Evolutionary conservation across 2,888 invertebrate genomes (phyloP).

Genomic region (Chrysolina americana): DNA sequence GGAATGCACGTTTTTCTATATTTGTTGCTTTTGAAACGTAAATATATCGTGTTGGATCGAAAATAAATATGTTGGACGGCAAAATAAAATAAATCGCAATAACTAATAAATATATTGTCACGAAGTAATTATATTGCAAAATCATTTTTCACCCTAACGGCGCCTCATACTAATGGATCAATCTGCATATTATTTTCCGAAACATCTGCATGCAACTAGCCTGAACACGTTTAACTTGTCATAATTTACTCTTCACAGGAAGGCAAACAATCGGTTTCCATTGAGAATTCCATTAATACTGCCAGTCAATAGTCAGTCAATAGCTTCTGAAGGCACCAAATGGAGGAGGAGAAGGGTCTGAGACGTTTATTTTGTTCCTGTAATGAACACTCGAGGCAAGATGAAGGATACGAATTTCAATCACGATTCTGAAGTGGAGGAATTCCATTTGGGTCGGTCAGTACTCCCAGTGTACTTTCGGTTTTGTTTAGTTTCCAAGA

Average conservation of each 20-base stretch:
- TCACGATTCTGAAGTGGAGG: background rate
- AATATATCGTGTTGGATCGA: no score
- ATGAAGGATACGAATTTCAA: background rate
- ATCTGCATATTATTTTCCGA: no score
- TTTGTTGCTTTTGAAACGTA: no score
- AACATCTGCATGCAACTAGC: background rate
- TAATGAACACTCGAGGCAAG: background rate
- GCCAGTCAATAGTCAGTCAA: background rate
- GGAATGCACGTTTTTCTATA: no score
- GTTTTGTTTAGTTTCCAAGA: background rate
- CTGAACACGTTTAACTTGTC: background rate
- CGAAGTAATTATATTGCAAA: no score
- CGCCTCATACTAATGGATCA: no score
- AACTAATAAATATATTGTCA: no score
- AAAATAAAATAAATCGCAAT: no score
- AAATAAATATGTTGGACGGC: no score
- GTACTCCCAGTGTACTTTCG: background rate
- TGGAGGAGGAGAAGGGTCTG: background rate
- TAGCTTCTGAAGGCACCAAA: no score
- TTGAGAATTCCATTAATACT: background rate
- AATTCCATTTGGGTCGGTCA: background rate
- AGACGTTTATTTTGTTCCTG: no score
- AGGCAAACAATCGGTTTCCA: conserved; percentile 10
- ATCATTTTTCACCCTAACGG: no score
- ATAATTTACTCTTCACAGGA: background rate